Conservation (phyloP, 2,888 invertebrate genomes). For the Eristalis tenax region DNA sequence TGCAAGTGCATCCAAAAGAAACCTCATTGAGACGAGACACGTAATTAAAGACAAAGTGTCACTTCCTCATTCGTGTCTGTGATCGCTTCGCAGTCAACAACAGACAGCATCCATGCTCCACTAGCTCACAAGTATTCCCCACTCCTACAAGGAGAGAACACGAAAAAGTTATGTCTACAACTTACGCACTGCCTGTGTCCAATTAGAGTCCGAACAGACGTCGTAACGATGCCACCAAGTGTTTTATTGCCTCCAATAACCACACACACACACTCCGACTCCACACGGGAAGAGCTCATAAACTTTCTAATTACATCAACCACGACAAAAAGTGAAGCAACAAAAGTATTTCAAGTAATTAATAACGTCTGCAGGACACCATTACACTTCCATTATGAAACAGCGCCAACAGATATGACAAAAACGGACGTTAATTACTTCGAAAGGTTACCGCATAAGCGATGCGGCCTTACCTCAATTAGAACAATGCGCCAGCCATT, state of each 20-base stretch:
- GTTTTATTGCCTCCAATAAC: constrained; percentile 24
- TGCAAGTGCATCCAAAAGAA: not conserved
- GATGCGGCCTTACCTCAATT: constrained; percentile 19
- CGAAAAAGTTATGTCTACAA: not conserved
- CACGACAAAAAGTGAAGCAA: not conserved
- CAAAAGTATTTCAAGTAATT: constrained; percentile 19
- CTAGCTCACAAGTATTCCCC: too few species aligned
- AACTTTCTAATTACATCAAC: constrained; percentile 54
- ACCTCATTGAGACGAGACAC: not conserved
- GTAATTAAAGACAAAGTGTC: not conserved
- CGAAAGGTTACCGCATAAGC: constrained; percentile 28
- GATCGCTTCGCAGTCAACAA: not conserved
- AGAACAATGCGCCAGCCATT: constrained; percentile 14
- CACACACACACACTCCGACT: not conserved
- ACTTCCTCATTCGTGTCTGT: not conserved
- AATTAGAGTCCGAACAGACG: constrained; percentile 58
- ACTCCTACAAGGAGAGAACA: not conserved
- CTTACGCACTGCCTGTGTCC: constrained; percentile 5
- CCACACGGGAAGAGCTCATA: constrained; percentile 26
- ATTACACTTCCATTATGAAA: constrained; percentile 19
- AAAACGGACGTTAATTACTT: constrained; percentile 20
- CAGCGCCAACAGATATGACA: not conserved
- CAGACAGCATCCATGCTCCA: not conserved
- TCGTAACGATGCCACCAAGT: constrained; percentile 50
- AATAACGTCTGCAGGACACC: constrained; percentile 39